Conservation (phyloP, 1,140 invertebrate species). For the Nasonia vitripennis region DNA sequence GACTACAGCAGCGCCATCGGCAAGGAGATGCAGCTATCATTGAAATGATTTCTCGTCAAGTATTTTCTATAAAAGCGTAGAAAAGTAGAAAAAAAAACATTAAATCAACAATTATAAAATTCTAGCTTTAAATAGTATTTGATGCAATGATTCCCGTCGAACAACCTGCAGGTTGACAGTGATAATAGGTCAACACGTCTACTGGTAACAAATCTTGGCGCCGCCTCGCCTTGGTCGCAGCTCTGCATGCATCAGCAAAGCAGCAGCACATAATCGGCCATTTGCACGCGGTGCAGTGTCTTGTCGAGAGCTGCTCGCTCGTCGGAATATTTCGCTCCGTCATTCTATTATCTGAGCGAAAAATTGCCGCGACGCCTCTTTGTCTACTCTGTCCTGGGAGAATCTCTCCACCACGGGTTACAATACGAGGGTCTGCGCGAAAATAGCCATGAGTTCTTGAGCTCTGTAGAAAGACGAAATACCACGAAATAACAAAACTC, state of each 20-base stretch:
- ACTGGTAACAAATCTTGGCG: background rate
- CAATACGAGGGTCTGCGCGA: background rate
- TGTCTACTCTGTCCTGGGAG: background rate
- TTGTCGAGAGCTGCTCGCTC: background rate
- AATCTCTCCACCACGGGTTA: background rate
- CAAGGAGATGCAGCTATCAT: background rate
- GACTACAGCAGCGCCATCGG: background rate
- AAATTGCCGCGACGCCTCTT: background rate
- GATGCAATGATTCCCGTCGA: too few species aligned
- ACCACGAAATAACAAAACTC: conserved; percentile 51
- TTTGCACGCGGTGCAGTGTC: conserved; percentile 16
- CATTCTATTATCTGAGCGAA: background rate
- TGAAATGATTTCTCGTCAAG: background rate
- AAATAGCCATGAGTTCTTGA: conserved; percentile 47
- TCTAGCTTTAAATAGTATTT: background rate
- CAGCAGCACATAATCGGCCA: background rate
- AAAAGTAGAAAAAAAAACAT: background rate
- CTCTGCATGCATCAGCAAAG: background rate
- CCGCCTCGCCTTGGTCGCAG: background rate
- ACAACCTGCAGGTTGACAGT: background rate
- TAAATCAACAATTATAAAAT: background rate
- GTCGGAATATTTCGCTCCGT: background rate
- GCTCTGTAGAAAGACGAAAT: conserved; percentile 52
- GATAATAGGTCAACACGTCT: background rate
- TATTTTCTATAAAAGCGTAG: background rate